Base-by-base conservation (phyloP, 2,113 vertebrate genomes). In the Ictalurus punctatus region DNA sequence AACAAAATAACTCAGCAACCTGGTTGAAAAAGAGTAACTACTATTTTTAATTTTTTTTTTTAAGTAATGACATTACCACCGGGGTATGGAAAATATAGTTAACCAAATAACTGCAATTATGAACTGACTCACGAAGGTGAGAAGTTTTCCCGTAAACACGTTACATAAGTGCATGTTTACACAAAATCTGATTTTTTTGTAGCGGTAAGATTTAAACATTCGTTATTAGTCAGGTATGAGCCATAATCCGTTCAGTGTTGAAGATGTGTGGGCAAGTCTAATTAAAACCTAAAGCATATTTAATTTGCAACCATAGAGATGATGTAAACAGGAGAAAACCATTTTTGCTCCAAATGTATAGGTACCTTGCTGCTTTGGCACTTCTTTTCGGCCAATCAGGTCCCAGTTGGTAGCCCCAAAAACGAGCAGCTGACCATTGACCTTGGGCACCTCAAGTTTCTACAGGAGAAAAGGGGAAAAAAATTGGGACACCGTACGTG, bases 401-500 rank as follows among this genome's bases (percentile, higher is more conserved):
- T 99, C 98, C 98, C 98, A 99, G 95, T 99, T 99, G 92, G 98
- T 99, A 67, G 98, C 98, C 83, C 98, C 98, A 93, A 98, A 99
- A 89, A 99, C 96, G 86, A 99, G 94, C 90, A 99, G 96, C 86
- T 99, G 97, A 76, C 98, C 98, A 93, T 97, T 97, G 59, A 95
- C 95, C 92, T 97, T 97, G 88, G 98, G 96, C 73, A 97, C 96
- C 92, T 99, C 97, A 6, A 99, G 97, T 95, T 97, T 99, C 98
- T 99, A 95, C 19, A 74, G 44, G 86, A 73, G 90, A 91, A 79
- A 90, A 59, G 78, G 1, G 5, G 89, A 92, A 34, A 48, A 61
- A 85, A 34, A 48, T 27, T 44, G 54, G 23, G 8, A 48, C 74
- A 54, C 1, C 5, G 74, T 78, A 48, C 12, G 16, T n/a, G 23